Conservation (phyloP, 2,888 invertebrate genomes). For the Hedya salicella region DNA sequence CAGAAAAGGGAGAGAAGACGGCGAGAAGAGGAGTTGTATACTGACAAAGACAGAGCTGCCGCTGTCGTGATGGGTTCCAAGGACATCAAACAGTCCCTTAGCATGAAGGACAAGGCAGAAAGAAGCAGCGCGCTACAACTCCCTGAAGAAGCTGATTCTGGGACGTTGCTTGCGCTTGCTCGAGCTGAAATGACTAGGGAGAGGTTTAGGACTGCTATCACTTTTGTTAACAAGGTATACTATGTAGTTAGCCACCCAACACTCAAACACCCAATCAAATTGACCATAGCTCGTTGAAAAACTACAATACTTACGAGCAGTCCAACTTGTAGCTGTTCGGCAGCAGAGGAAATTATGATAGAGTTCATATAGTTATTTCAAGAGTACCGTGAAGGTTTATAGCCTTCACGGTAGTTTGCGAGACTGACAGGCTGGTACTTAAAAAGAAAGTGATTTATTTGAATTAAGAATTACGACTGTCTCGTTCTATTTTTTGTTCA, state of each 20-base stretch:
- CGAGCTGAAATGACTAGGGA: constrained; percentile 91
- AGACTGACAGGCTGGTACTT: too few species aligned
- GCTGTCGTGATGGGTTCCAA: constrained; percentile 94
- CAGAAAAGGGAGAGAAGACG: constrained; percentile 72
- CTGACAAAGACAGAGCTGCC: constrained; percentile 95
- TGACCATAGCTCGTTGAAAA: too few species aligned
- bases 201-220: constrained; percentile 88
- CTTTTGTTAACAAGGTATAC: constrained; percentile 90
- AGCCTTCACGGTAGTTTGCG: too few species aligned
- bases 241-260: not conserved
- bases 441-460: too few species aligned
- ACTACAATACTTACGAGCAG: too few species aligned
- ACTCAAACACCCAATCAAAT: too few species aligned
- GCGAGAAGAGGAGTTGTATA: constrained; percentile 91
- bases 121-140: constrained; percentile 89
- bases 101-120: constrained; percentile 91
- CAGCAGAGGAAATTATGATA: too few species aligned
- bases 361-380: too few species aligned
- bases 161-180: constrained; percentile 90
- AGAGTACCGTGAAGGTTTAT: too few species aligned
- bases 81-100: constrained; percentile 94
- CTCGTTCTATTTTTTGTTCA: too few species aligned
- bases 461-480: too few species aligned
- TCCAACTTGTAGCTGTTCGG: too few species aligned
- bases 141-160: constrained; percentile 91